Conservation (phyloP, 1,140 invertebrate species). For the Pomacea maculata region DNA sequence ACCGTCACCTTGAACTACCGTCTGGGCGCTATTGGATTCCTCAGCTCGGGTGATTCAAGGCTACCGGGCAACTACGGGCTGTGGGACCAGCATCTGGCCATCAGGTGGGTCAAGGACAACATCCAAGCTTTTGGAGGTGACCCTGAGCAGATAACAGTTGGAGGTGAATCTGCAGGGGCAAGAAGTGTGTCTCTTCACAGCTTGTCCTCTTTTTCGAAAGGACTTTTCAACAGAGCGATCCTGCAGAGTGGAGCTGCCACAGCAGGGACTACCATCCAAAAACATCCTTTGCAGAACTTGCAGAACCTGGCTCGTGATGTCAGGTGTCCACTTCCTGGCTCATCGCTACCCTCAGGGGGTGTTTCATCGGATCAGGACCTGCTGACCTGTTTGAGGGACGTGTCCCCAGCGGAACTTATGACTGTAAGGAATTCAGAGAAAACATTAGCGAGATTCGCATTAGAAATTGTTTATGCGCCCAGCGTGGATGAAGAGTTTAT, state of each 20-base stretch:
- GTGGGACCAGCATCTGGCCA: slow-evolving; percentile 58
- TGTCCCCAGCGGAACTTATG: no score
- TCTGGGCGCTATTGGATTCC: slow-evolving; percentile 14
- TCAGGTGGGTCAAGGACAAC: slow-evolving; percentile 61
- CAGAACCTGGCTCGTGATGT: no score
- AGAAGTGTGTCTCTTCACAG: slow-evolving; percentile 31
- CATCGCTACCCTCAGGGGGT: no score
- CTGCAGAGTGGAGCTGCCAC: slow-evolving; percentile 1
- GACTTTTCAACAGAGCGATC: slow-evolving; percentile 16
- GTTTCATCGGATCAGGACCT: no score
- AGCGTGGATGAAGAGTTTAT: no score
- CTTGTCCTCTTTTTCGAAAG: slow-evolving; percentile 36
- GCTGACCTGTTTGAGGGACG: no score
- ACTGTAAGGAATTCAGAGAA: no score
- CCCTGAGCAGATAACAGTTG: slow-evolving; percentile 73
- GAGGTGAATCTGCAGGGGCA: slow-evolving; percentile 73
- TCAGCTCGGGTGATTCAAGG: neutral
- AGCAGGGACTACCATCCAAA: no score
- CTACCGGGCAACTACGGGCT: slow-evolving; percentile 60
- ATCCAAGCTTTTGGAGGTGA: slow-evolving; percentile 72
- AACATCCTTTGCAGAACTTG: no score
- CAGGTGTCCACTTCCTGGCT: no score
- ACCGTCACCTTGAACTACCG: slow-evolving; percentile 18
- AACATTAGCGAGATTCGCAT: no score
- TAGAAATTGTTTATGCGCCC: no score